phyloP scores from a whole-genome alignment of 1,140 invertebrate species.

The Ceratitis capitata region DNA sequence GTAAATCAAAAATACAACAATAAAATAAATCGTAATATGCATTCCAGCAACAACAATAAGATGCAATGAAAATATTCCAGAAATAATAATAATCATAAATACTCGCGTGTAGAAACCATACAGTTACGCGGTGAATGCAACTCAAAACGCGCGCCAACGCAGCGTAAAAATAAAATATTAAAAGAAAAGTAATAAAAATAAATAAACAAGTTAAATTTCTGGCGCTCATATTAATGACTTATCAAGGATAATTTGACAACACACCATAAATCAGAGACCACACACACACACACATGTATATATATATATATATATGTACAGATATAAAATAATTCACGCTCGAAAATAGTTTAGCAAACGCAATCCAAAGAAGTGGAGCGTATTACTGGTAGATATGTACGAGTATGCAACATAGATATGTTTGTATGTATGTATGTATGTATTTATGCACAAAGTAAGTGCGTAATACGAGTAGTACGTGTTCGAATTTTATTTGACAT shows the following conservation, averaged over 20 bases:
- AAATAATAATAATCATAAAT: background rate
- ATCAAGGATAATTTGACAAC: slow-evolving; percentile 43
- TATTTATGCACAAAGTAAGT: background rate
- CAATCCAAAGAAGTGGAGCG: slow-evolving; percentile 9
- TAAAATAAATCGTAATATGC: background rate
- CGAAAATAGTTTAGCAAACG: too few species aligned
- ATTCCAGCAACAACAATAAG: background rate
- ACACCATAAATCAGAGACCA: slow-evolving; percentile 39
- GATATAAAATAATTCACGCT: too few species aligned
- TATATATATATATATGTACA: background rate
- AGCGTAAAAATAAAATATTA: background rate
- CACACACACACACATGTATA: background rate
- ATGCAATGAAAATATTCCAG: background rate
- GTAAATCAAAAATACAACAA: background rate
- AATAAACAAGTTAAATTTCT: background rate
- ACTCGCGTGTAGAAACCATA: background rate
- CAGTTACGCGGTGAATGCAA: background rate
- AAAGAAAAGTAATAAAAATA: background rate
- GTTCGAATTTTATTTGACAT: background rate
- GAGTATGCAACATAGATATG: too few species aligned
- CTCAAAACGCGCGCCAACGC: background rate
- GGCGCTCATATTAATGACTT: slow-evolving; percentile 41
- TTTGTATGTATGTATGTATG: too few species aligned
- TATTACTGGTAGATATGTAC: too few species aligned
- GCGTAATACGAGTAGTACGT: background rate